A percentile compares a stretch with the other conserved stretches of the same genome.
phyloP scores from a whole-genome alignment of 2,113 vertebrate species.

The Centropus bengalensis region DNA sequence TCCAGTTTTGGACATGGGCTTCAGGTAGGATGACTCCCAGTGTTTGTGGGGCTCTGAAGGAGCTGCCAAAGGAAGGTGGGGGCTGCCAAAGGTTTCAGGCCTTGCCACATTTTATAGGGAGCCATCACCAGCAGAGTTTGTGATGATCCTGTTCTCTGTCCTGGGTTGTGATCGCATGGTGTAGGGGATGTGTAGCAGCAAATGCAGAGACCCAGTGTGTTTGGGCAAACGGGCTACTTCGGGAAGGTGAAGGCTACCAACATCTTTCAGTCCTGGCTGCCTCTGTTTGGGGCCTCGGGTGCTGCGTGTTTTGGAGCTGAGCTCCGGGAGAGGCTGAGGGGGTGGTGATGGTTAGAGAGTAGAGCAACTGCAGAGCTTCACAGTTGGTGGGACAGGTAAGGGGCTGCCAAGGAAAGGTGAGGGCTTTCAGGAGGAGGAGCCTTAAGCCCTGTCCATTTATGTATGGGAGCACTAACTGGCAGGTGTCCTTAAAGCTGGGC shows the following conservation, averaged over 20 bases:
- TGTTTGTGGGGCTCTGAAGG: not conserved
- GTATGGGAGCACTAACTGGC: not conserved
- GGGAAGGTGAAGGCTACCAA: not conserved
- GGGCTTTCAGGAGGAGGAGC: not conserved
- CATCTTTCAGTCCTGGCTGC: not conserved
- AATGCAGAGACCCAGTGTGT: not conserved
- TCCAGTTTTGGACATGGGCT: not conserved
- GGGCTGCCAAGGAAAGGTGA: not conserved
- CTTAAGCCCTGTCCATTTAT: not conserved
- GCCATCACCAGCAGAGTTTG: not conserved
- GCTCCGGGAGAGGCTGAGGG: not conserved
- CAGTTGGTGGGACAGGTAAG: not conserved
- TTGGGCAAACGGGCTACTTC: not conserved
- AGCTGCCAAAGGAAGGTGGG: not conserved
- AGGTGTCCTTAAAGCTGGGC: not conserved
- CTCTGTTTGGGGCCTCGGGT: not conserved
- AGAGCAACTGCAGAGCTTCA: not conserved
- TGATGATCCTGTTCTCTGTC: too few species aligned
- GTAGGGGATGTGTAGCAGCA: not conserved
- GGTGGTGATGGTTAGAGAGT: not conserved
- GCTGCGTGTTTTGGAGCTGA: not conserved
- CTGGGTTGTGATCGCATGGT: not conserved
- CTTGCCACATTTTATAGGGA: not conserved
- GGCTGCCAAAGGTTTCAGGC: not conserved
- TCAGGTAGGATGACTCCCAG: not conserved